Evolutionary conservation across 2,888 invertebrate genomes (phyloP), one percentile per base, ranked within the genome.

Genomic region (Salticus scenicus): DNA sequence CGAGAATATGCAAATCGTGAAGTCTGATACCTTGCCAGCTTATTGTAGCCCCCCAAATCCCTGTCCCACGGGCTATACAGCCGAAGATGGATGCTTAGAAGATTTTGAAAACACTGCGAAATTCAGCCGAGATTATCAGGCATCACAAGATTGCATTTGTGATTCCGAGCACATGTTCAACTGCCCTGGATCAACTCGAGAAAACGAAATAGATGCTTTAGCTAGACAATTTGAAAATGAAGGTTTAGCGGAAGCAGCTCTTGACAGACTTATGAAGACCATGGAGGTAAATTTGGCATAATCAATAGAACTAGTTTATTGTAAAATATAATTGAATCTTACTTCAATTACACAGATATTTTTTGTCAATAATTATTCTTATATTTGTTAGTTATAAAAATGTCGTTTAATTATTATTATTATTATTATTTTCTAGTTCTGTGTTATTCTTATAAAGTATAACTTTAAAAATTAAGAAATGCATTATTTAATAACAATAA

Each of bases 41-140:
- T 99, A 99, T 92, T 99, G 99, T 91, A 98, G 98, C 91, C 99
- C 99, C 0, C 99, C 99, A 0, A 99, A 99, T 92, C 99, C 99
- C 0, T 99, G 99, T 90, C 99, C 99, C 0, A 94, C 96, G 84
- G 99, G 98, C 88, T 98, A 96, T 90, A 94, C 94, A 93, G 97
- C 94, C 89, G 94, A 95, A 67, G 96, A 97, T 92, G 96, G 97
- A 88, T 99, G 99, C 91, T 94, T 97, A 90, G 95, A 94, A 88
- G 94, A 95, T 89, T 98, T 99, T 90, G 97, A 97, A 91, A 98
- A 99, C 91, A 96, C 97, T 0, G 98, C 98, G 0, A 95, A 96
- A 0, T 98, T 97, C 92, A 98, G 98, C 90, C 95, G 98, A 8
- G 95, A 96, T 90, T 98, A 96, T 91, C 97, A 98, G 91, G 94